Percentiles rank a stretch among this genome's conserved stretches.
Evolutionary conservation across 2,888 invertebrate species (phyloP).

Genomic region (Autographa pulchrina): DNA sequence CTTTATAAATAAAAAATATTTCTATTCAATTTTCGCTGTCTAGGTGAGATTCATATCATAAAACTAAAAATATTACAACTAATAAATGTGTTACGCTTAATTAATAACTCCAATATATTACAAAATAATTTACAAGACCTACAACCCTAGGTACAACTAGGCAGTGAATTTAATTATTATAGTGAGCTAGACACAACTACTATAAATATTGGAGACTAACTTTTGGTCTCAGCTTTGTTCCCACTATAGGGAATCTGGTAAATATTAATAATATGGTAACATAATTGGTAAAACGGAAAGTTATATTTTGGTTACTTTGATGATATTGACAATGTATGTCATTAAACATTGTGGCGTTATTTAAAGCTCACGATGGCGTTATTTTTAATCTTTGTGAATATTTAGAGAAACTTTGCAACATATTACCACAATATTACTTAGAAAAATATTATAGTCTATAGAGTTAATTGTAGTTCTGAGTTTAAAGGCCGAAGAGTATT

Average conservation of each 20-base stretch:
- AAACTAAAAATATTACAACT: conserved; percentile 67
- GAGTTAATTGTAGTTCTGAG: conserved; percentile 20
- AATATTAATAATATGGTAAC: conserved; percentile 46
- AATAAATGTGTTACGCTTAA: conserved; percentile 61
- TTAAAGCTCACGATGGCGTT: conserved; percentile 84
- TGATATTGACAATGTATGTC: conserved; percentile 18
- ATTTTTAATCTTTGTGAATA: conserved; percentile 26
- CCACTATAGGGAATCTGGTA: conserved; percentile 17
- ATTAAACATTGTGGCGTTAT: conserved; percentile 46
- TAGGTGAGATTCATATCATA: conserved; percentile 75
- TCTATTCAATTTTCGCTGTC: conserved; percentile 72
- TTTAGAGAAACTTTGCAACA: conserved; percentile 11
- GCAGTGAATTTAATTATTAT: conserved; percentile 74
- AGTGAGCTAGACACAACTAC: conserved; percentile 54
- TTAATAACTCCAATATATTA: conserved; percentile 75
- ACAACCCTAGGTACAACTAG: conserved; percentile 70
- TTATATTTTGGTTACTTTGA: conserved; percentile 51
- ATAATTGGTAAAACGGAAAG: conserved; percentile 42
- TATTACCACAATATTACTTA: conserved; percentile 27
- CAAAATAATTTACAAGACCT: conserved; percentile 82
- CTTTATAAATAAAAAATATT: conserved; percentile 65
- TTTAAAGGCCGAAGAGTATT: conserved; percentile 23
- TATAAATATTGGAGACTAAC: conserved; percentile 40
- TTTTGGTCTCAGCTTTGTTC: conserved; percentile 38
- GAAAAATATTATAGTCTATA: conserved; percentile 18